Percentiles rank a stretch among this genome's conserved stretches.
Conservation (phyloP, 2,113 vertebrate species). For the Apteryx mantelli region DNA sequence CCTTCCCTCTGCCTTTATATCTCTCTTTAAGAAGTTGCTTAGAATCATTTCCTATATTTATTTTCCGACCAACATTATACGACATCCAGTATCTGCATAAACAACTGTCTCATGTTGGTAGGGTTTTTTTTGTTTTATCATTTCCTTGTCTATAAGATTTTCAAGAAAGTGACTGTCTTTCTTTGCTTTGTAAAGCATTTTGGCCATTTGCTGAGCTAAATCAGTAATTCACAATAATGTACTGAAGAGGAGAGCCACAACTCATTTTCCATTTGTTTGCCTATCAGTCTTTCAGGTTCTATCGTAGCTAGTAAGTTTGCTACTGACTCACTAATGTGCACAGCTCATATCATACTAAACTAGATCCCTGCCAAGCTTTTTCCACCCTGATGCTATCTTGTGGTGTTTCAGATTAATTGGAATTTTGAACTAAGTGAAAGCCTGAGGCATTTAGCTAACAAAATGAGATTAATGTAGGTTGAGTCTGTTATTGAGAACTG, state of each 20-base stretch:
- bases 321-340: constrained; percentile 48
- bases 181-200: background rate
- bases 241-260: background rate
- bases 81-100: background rate
- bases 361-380: constrained; percentile 26
- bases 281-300: constrained; percentile 16
- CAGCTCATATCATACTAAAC: constrained; percentile 32
- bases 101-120: background rate
- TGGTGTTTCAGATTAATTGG: constrained; percentile 39
- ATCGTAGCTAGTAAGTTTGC: constrained; percentile 7
- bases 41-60: background rate
- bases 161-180: background rate
- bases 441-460: constrained; percentile 44
- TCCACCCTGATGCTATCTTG: constrained; percentile 64
- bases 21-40: background rate
- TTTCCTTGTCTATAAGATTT: background rate
- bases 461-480: constrained; percentile 13
- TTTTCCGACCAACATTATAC: background rate
- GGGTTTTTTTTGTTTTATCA: background rate
- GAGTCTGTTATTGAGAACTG: constrained; percentile 17
- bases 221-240: background rate
- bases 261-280: constrained; percentile 28
- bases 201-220: background rate
- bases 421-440: constrained; percentile 57
- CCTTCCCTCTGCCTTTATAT: background rate